Conservation (phyloP, 2,797 vertebrate species). For the Yasuhikotakia modesta region DNA sequence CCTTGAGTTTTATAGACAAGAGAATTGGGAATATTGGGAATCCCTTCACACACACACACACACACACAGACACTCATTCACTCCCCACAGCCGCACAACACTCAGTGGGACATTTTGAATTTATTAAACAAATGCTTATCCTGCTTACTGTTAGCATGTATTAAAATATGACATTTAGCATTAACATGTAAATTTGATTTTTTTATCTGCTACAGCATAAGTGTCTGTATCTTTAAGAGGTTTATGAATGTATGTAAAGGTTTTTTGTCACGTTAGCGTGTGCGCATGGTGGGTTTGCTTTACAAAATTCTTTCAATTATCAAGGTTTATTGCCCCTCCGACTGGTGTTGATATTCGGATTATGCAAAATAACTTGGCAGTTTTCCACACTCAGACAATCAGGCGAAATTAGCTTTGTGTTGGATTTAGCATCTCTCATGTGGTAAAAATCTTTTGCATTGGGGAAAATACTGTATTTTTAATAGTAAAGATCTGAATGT, state of each 20-base stretch:
- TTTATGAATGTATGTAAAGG: neutral
- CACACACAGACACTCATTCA: conserved; percentile 15
- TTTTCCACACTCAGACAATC: conserved; percentile 62
- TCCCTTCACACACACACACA: too few species aligned
- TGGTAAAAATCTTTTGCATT: conserved; percentile 44
- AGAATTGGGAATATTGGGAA: conserved; percentile 81
- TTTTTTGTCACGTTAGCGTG: conserved; percentile 48
- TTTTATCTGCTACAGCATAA: neutral
- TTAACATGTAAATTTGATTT: neutral
- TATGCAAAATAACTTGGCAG: conserved; percentile 64
- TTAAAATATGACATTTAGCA: conserved; percentile 3
- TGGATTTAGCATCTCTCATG: conserved; percentile 55
- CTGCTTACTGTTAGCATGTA: conserved; percentile 9
- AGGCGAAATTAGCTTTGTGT: conserved; percentile 60
- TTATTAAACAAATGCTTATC: conserved; percentile 29
- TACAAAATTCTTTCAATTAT: conserved; percentile 63
- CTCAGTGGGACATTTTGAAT: conserved; percentile 21
- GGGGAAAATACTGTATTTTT: conserved; percentile 12
- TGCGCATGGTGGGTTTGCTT: conserved; percentile 63
- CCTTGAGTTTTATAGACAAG: conserved; percentile 80
- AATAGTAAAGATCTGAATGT: conserved; percentile 10
- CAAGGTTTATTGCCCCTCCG: conserved; percentile 43
- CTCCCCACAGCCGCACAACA: conserved; percentile 67
- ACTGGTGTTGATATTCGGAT: conserved; percentile 65
- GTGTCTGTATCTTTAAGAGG: neutral